Base-by-base conservation (phyloP, 2,888 invertebrate species). In the Chironomus riparius region DNA sequence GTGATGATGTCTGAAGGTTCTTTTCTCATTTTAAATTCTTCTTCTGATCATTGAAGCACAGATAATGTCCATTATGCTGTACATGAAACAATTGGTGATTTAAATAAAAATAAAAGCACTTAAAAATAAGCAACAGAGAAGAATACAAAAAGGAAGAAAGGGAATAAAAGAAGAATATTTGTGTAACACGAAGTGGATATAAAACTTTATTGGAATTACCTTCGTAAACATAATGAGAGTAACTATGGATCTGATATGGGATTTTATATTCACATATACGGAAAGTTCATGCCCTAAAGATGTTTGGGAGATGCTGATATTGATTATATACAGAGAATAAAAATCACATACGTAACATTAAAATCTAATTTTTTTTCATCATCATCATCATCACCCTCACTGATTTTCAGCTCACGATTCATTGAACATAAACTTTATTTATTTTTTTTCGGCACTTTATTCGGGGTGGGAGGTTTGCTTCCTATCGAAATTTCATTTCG, bases 1-100 rank as follows among this genome's bases (percentile, higher is more conserved):
- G 68, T 68, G 68, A 68, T 68, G 68, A 68, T 68, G 65, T 28
- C 21, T 68, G 68, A 68, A 68, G 68, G 68, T 68, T 68, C 18
- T 68, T 68, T 22, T 28, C 13, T 65, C 47, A 38, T 28, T 65
- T 24, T 65, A 24, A 13, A 21, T 65, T 65, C 65, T n/a, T 24
- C 65, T 21, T 13, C 65, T 24, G 65, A 65, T 65, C 65, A 65
- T 65, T 65, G 65, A 65, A 68, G 28, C 28, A 47, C 47, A 47
- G 68, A 68, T 68, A 47, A 47, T 68, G 68, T 68, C 68, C 68
- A 68, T 68, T 68, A 68, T 68, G 68, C 68, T 68, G 28, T 18
- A 24, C 65, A 65, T 24, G 65, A 68, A 68, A 68, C 68, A 68
- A 68, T 68, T 68, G 68, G 68, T 68, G 68, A 68, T 68, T 68